Evolutionary conservation across 2,888 invertebrate genomes (phyloP), one percentile per base, ranked within the genome.

Genomic region (Acanthosoma haemorrhoidale): DNA sequence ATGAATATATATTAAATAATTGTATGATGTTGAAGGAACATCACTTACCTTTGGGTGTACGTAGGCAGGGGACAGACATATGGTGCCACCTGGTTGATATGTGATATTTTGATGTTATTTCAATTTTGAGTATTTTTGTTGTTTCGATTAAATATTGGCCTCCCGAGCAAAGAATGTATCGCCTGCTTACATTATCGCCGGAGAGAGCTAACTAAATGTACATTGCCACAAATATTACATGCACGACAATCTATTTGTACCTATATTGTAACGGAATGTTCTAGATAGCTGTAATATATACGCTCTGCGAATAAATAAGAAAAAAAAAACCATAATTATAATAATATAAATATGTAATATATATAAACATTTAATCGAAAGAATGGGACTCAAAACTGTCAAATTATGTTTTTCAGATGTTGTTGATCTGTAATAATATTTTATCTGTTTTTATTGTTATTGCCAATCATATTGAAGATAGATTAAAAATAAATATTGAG

Each of bases 181-280:
- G n/a, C n/a, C n/a, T n/a, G n/a, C n/a, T n/a, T n/a, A n/a, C n/a
- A n/a, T n/a, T n/a, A n/a, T n/a, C n/a, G n/a, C n/a, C n/a, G n/a
- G n/a, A n/a, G n/a, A n/a, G n/a, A n/a, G n/a, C n/a, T n/a, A n/a
- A n/a, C n/a, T n/a, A n/a, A n/a, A n/a, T 51, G 29, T 25, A 25
- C n/a, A 11, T n/a, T 25, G n/a, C 51, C 16, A 25, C 51, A 51
- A 51, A 51, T n/a, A 51, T 51, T 51, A 51, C 51, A 29, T 64
- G 64, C 64, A 64, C 39, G 64, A 64, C 64, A 64, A 64, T 64
- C 64, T 38, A n/a, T n/a, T n/a, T n/a, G n/a, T n/a, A n/a, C n/a
- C n/a, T n/a, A n/a, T n/a, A n/a, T n/a, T n/a, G n/a, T n/a, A n/a
- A n/a, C n/a, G n/a, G n/a, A n/a, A n/a, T n/a, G n/a, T n/a, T n/a